Evolutionary conservation across 2,888 invertebrate genomes (phyloP).

Genomic region (Elegia similella): DNA sequence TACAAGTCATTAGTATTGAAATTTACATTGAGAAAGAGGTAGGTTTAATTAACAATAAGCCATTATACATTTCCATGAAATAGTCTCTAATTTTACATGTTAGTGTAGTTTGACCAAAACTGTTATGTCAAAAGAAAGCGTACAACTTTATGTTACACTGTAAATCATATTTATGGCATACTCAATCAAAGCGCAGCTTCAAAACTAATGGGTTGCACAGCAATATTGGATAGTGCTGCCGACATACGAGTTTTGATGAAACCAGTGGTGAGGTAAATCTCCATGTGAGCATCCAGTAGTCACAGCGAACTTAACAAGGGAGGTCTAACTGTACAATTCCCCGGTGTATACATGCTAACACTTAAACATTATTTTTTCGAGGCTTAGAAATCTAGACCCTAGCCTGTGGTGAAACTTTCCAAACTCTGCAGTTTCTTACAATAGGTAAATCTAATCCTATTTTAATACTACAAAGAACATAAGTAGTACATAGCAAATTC

Average conservation of each 20-base stretch:
- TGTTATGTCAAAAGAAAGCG: conserved; percentile 59
- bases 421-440: conserved; percentile 68
- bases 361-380: conserved; percentile 78
- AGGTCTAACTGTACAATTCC: conserved; percentile 82
- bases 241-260: conserved; percentile 73
- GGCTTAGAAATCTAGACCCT: conserved; percentile 76
- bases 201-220: conserved; percentile 43
- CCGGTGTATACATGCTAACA: conserved; percentile 79
- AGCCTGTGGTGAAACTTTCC: conserved; percentile 77
- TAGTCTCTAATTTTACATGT: conserved; percentile 77
- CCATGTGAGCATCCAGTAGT: conserved; percentile 74
- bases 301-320: conserved; percentile 81
- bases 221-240: conserved; percentile 46
- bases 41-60: conserved; percentile 76
- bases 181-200: conserved; percentile 69
- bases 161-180: conserved; percentile 56
- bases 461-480: conserved; percentile 44
- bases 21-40: conserved; percentile 78
- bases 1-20: conserved; percentile 75
- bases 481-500: conserved; percentile 53
- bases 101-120: conserved; percentile 71
- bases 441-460: conserved; percentile 46
- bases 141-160: conserved; percentile 47
- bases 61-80: conserved; percentile 60
- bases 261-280: conserved; percentile 64